Conservation (phyloP, 2,797 vertebrate genomes). For the Anguilla anguilla region DNA sequence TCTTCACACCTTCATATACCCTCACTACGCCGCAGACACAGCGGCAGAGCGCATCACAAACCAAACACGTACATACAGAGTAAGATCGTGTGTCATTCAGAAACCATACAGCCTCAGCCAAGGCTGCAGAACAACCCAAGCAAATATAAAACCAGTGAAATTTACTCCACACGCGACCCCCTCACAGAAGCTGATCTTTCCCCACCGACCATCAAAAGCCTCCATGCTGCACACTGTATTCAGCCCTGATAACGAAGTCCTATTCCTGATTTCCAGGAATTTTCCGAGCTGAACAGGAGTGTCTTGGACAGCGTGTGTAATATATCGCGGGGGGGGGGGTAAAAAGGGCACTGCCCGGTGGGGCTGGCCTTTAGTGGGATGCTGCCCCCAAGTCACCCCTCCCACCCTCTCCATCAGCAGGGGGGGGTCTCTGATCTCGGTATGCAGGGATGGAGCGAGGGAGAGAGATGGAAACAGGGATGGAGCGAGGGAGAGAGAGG, state of each 20-base stretch:
- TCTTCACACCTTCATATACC: neutral
- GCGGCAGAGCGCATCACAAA: too few species aligned
- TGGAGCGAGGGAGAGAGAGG: constrained; percentile 62
- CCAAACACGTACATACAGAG: neutral
- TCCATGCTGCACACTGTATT: too few species aligned
- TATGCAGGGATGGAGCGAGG: constrained; percentile 68
- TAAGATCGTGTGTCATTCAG: neutral
- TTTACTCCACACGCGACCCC: neutral
- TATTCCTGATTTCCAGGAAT: too few species aligned
- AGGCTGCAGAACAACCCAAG: neutral
- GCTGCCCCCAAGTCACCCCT: neutral
- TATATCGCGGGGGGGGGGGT: neutral
- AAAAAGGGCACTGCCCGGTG: neutral
- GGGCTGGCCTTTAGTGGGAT: constrained; percentile 7
- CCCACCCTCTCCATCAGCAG: constrained; percentile 40
- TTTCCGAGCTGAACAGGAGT: too few species aligned
- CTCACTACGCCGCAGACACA: neutral
- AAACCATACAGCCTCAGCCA: neutral
- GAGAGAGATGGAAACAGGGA: constrained; percentile 57
- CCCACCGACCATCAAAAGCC: neutral
- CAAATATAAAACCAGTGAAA: neutral
- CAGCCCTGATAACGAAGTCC: too few species aligned
- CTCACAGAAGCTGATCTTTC: neutral
- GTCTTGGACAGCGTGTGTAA: too few species aligned
- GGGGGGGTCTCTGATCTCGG: constrained; percentile 88